These are phyloP conservation scores for Tetrao urogallus DNA, from an alignment of 2,113 vertebrate genomes.

Conservation along the genomic window DNA sequence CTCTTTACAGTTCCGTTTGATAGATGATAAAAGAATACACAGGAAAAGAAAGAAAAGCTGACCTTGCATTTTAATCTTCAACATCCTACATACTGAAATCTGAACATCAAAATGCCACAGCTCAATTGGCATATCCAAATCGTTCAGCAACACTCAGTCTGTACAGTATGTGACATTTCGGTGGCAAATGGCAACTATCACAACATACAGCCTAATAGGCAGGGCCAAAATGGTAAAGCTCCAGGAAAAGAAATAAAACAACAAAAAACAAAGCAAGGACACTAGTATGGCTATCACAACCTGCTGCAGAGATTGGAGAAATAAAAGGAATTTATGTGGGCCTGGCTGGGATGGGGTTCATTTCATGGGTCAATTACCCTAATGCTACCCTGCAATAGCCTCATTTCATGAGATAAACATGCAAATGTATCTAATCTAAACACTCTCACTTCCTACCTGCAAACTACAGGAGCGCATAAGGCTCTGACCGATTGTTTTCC, in stretches of 20 bases:
- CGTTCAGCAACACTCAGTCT: neutral
- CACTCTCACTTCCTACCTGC: neutral
- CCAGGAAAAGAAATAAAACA: neutral
- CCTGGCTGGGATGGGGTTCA: neutral
- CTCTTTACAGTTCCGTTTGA: neutral
- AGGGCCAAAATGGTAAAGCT: neutral
- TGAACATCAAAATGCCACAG: neutral
- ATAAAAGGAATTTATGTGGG: neutral
- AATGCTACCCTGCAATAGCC: neutral
- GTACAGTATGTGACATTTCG: neutral
- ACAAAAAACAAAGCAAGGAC: neutral
- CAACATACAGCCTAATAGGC: neutral
- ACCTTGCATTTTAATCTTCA: neutral
- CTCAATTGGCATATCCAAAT: neutral
- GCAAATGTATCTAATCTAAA: neutral
- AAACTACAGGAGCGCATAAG: neutral
- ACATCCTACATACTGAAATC: neutral
- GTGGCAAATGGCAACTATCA: neutral
- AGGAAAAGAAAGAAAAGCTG: neutral
- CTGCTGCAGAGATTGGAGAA: neutral
- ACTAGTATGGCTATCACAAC: neutral
- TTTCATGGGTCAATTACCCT: neutral
- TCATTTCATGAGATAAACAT: neutral
- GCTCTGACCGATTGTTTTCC: neutral
- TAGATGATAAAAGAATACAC: neutral